phyloP scores from a whole-genome alignment of 1,140 invertebrate genomes.

The Monomorium pharaonis region DNA sequence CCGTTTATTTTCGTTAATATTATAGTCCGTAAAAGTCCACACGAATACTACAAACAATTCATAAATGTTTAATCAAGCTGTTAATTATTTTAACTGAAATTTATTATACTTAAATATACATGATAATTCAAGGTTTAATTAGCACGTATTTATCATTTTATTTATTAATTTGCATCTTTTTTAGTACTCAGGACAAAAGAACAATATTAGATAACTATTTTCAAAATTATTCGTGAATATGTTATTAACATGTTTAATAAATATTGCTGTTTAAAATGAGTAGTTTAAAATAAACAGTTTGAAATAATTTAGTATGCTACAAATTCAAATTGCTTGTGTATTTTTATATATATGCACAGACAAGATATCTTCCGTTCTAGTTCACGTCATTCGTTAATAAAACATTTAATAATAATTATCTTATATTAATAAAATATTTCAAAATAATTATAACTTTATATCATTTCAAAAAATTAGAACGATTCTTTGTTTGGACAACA shows the following conservation, averaged over 20 bases:
- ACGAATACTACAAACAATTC: slow-evolving; percentile 34
- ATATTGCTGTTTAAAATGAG: neutral
- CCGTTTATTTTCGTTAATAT: slow-evolving; percentile 27
- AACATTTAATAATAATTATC: no score
- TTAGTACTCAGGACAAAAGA: neutral
- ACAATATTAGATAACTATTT: neutral
- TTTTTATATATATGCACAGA: neutral
- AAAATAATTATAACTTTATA: neutral
- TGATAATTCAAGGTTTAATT: neutral
- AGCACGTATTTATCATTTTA: slow-evolving; percentile 1
- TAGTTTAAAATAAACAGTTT: no score
- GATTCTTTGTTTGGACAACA: neutral
- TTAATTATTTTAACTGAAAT: slow-evolving; percentile 30
- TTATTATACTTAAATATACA: slow-evolving; percentile 28
- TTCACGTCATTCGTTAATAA: slow-evolving; percentile 1
- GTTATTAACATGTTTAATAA: neutral
- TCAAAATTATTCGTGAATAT: slow-evolving; percentile 9
- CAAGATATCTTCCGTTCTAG: neutral
- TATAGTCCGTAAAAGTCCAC: neutral
- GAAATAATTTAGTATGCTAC: neutral
- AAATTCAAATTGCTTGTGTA: neutral
- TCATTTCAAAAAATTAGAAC: neutral
- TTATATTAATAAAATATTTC: neutral
- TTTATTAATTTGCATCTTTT: neutral
- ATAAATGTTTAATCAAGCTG: slow-evolving; percentile 37